Evolutionary conservation across 2,888 invertebrate genomes (phyloP).

Genomic region (Neocrepidodera transversa): DNA sequence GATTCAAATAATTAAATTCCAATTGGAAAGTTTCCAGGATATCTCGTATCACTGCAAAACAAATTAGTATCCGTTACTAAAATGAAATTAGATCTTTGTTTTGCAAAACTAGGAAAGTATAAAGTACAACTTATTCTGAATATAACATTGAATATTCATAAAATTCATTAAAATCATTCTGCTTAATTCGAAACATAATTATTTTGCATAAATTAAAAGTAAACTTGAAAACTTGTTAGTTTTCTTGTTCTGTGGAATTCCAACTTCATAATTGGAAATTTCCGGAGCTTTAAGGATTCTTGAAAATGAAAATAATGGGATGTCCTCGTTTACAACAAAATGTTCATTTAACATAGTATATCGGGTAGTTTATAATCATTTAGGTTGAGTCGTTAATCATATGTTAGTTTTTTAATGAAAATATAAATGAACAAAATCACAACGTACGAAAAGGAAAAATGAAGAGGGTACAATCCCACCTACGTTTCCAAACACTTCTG

Average conservation of each 20-base stretch:
- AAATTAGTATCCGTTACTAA: constrained; percentile 4
- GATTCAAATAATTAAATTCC: constrained; percentile 3
- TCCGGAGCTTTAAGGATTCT: neutral
- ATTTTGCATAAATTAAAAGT: constrained; percentile 21
- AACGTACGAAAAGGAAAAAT: too few relatives aligned
- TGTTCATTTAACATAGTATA: too few relatives aligned
- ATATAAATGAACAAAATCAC: too few relatives aligned
- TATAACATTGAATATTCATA: constrained; percentile 7
- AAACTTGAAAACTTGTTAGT: constrained; percentile 22
- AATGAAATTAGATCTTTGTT: constrained; percentile 11
- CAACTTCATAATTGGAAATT: constrained; percentile 10
- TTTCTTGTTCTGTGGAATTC: constrained; percentile 15
- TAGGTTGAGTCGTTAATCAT: too few relatives aligned
- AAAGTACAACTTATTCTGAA: neutral
- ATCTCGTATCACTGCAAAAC: neutral
- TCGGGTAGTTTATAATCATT: too few relatives aligned
- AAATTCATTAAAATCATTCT: constrained; percentile 20
- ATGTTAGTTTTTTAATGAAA: too few relatives aligned
- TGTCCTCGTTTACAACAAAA: too few relatives aligned
- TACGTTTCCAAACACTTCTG: too few relatives aligned
- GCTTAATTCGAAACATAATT: constrained; percentile 14
- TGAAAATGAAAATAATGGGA: too few relatives aligned
- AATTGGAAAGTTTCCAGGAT: neutral
- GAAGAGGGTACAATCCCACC: too few relatives aligned
- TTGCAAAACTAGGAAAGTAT: neutral